Evolutionary conservation across 1,140 invertebrate genomes (phyloP).

Genomic region (Diachasmimorpha longicaudata): DNA sequence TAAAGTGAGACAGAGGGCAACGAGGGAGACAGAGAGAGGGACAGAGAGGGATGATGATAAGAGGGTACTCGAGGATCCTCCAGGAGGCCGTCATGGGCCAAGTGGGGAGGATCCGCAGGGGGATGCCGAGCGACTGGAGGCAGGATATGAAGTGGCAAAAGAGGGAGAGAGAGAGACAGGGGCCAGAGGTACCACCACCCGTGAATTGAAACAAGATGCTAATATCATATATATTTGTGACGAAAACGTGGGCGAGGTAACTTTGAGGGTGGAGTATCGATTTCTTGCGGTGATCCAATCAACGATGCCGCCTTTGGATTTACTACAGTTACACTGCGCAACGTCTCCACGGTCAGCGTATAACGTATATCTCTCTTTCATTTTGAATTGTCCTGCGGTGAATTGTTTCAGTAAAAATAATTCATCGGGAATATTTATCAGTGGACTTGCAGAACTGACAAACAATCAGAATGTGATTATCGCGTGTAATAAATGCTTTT

Average conservation of each 20-base stretch:
- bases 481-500: no score
- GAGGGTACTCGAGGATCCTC: conserved; percentile 62
- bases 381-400: not conserved
- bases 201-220: conserved; percentile 18
- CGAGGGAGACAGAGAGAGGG: conserved; percentile 29
- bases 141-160: conserved; percentile 29
- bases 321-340: conserved; percentile 28
- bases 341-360: conserved; percentile 10
- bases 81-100: conserved; percentile 59
- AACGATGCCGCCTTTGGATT: conserved; percentile 49
- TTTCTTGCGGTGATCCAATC: conserved; percentile 61
- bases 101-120: conserved; percentile 46
- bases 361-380: not conserved
- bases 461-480: no score
- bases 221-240: conserved; percentile 12
- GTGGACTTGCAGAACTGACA: no score
- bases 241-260: not conserved
- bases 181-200: not conserved
- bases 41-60: conserved; percentile 51
- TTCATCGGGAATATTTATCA: no score
- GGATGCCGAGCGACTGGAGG: conserved; percentile 20
- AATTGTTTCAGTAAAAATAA: no score
- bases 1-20: not conserved
- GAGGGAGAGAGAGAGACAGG: no score
- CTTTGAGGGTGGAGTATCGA: conserved; percentile 51